Evolutionary conservation across 1,140 invertebrate species (phyloP).

Genomic region (Ceratina australensis): DNA sequence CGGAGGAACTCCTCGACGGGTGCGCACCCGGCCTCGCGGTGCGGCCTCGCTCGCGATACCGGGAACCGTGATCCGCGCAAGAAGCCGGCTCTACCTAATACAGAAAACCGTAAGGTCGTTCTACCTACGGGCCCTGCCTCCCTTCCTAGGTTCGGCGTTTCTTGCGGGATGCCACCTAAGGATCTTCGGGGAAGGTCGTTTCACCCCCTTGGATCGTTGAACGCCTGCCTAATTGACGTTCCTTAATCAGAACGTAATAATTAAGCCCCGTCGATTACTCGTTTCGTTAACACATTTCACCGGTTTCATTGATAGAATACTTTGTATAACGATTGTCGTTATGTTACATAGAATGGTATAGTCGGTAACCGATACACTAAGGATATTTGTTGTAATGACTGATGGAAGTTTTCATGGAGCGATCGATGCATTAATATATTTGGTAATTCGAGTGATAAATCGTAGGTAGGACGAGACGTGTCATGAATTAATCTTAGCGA

Average conservation of each 20-base stretch:
- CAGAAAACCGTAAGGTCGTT: constrained; percentile 72
- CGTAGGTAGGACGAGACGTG: background rate
- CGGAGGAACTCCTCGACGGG: constrained; percentile 46
- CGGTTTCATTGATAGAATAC: no score
- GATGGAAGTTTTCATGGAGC: no score
- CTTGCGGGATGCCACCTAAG: constrained; percentile 44
- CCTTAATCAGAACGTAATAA: constrained; percentile 36
- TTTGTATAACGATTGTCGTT: no score
- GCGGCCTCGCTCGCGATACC: constrained; percentile 58
- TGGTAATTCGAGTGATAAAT: background rate
- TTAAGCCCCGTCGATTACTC: constrained; percentile 7
- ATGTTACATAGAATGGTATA: no score
- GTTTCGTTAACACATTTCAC: no score
- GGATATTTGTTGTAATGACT: no score
- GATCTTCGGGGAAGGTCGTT: constrained; percentile 46
- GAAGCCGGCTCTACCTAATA: constrained; percentile 76
- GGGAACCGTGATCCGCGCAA: constrained; percentile 66
- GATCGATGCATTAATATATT: no score
- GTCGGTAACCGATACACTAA: no score
- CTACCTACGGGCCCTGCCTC: constrained; percentile 42
- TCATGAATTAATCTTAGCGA: constrained; percentile 25
- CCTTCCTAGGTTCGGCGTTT: constrained; percentile 47
- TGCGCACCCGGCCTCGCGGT: constrained; percentile 53
- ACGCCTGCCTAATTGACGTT: constrained; percentile 31
- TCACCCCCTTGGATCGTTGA: background rate